Evolutionary conservation across 2,888 invertebrate species (phyloP), one percentile per base, ranked within the genome.

Genomic region (Sturmia bella): DNA sequence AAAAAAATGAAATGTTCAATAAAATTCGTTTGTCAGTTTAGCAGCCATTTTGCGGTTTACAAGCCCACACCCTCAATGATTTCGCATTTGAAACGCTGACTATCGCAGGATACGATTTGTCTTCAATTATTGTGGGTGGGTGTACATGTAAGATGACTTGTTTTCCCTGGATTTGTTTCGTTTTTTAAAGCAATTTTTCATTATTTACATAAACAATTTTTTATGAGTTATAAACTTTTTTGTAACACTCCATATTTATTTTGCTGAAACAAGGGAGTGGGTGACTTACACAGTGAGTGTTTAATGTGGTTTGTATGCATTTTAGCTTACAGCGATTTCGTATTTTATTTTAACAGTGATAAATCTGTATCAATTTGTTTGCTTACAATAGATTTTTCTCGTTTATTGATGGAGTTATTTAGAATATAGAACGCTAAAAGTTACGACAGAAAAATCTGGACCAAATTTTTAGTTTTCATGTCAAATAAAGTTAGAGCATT

Each of bases 21-120:
- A 89, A 89, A 88, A 87, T 87, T 88, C 88, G 89, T 86, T 89
- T 89, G 89, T 88, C 89, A 89, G 89, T 89, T 89, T 89, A 89
- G 89, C 89, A 89, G 89, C 89, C 89, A 89, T 89, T 89, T 89
- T 89, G 89, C 89, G 89, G 89, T 87, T 87, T 85, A 82, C 48
- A 41, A 56, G 19, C 81, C 61, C 70, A 64, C 77, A 64, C 37
- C 39, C 54, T 43, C 63, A 56, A 9, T 15, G 50, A 61, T 27
- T 59, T 12, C 17, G 15, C 43, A 21, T 43, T 39, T 15, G 15
- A 21, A 52, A 45, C 70, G 21, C 70, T 43, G 56, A 57, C 61
- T 68, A 19, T 59, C 43, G 27, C 64, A 66, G 74, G 74, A 75
- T 72, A 79, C 70, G 54, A 75, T 45, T 19, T 64, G 70, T 61